phyloP scores from a whole-genome alignment of 2,888 invertebrate species.

The Melieria picta region DNA sequence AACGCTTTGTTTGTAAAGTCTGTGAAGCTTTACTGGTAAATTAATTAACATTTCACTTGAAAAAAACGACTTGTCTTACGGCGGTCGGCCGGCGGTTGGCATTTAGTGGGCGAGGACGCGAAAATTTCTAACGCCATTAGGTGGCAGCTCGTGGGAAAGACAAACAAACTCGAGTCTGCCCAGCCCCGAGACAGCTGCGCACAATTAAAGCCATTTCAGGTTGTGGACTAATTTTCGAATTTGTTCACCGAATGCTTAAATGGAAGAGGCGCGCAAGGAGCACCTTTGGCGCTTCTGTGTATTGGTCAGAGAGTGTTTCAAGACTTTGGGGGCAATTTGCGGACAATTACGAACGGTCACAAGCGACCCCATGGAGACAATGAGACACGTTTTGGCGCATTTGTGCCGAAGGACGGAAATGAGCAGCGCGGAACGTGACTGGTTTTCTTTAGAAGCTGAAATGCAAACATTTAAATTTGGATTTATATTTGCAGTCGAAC shows the following conservation, averaged over 20 bases:
- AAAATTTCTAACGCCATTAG: conserved; percentile 46
- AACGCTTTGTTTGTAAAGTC: background rate
- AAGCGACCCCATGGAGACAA: conserved; percentile 14
- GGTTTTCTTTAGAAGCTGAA: conserved; percentile 34
- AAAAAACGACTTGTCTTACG: conserved; percentile 45
- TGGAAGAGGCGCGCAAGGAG: too few relatives aligned
- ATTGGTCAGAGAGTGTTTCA: too few relatives aligned
- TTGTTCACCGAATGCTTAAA: too few relatives aligned
- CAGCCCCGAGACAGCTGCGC: conserved; percentile 24
- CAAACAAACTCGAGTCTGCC: too few relatives aligned
- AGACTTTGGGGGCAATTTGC: too few relatives aligned
- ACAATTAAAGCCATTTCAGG: conserved; percentile 59
- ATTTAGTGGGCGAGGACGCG: background rate
- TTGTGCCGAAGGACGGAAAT: conserved; percentile 53
- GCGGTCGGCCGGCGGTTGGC: conserved; percentile 33
- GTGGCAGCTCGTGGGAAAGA: background rate
- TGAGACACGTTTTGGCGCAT: conserved; percentile 58
- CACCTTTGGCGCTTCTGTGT: too few relatives aligned
- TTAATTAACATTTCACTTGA: conserved; percentile 56
- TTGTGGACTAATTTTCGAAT: conserved; percentile 37
- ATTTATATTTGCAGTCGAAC: too few relatives aligned
- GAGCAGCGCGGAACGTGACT: conserved; percentile 57
- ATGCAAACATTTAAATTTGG: too few relatives aligned
- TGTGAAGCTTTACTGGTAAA: conserved; percentile 43
- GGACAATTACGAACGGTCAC: too few relatives aligned